Conservation (phyloP, 2,888 invertebrate species). For the Mimachlamys varia region DNA sequence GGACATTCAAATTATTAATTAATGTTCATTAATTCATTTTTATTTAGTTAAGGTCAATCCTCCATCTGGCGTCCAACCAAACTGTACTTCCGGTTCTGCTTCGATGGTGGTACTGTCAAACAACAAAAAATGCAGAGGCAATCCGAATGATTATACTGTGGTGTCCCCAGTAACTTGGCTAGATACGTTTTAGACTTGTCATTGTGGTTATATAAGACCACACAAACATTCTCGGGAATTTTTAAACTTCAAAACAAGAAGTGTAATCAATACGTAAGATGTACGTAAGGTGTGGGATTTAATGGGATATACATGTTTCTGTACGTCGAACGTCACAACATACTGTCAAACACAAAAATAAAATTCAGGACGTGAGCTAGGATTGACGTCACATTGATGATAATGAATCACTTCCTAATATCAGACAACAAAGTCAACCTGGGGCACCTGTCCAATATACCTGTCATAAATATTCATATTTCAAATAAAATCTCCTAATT, state of each 20-base stretch:
- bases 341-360: background rate
- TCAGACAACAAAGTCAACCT: background rate
- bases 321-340: background rate
- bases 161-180: too few species aligned
- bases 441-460: conserved; percentile 20
- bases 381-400: background rate
- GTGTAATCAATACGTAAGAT: background rate
- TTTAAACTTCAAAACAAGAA: background rate
- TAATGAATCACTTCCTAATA: conserved; percentile 5
- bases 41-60: too few species aligned
- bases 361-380: background rate
- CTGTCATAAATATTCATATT: background rate
- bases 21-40: too few species aligned
- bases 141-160: too few species aligned
- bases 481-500: background rate
- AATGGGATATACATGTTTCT: background rate
- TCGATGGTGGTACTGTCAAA: too few species aligned
- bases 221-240: background rate
- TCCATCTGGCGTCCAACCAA: too few species aligned
- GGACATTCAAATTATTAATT: too few species aligned
- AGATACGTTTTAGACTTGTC: background rate
- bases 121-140: too few species aligned
- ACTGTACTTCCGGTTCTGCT: too few species aligned
- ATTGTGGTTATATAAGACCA: background rate
- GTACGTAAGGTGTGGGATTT: background rate